phyloP scores from a whole-genome alignment of 2,113 vertebrate species.

The Pedionomus torquatus region DNA sequence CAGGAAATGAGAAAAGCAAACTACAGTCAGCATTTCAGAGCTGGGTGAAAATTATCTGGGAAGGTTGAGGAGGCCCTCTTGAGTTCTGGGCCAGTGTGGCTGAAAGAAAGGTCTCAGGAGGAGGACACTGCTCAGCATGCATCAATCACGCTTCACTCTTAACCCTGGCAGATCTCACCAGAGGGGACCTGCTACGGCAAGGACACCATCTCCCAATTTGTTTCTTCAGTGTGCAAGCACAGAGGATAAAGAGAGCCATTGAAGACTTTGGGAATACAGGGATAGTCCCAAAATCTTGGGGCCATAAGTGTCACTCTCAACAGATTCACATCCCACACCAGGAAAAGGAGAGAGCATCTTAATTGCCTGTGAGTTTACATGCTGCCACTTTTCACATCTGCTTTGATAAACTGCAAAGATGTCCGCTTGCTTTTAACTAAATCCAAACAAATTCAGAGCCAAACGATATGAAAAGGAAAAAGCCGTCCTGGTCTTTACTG shows the following conservation, averaged over 20 bases:
- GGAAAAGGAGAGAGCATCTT: background rate
- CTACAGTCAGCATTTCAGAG: background rate
- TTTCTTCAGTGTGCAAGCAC: background rate
- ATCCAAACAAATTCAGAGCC: background rate
- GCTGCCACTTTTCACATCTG: background rate
- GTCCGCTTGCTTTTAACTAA: background rate
- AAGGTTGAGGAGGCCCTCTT: background rate
- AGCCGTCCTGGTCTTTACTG: background rate
- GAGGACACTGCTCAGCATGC: background rate
- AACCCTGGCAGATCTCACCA: background rate
- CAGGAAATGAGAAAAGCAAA: background rate
- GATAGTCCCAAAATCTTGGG: background rate
- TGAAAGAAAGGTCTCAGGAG: background rate
- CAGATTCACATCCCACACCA: rapidly evolving
- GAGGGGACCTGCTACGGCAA: background rate
- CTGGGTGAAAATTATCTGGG: background rate
- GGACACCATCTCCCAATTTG: background rate
- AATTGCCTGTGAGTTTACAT: background rate
- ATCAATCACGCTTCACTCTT: background rate
- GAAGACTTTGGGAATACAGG: background rate
- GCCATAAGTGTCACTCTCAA: background rate
- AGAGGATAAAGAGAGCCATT: background rate
- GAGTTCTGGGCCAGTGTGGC: background rate
- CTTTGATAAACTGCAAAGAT: background rate
- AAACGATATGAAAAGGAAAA: background rate